Percentiles rank a stretch among this genome's conserved stretches.
These are phyloP conservation scores for Pleuronectes platessa DNA, from an alignment of 2,113 vertebrate species.

Conservation along the genomic window DNA sequence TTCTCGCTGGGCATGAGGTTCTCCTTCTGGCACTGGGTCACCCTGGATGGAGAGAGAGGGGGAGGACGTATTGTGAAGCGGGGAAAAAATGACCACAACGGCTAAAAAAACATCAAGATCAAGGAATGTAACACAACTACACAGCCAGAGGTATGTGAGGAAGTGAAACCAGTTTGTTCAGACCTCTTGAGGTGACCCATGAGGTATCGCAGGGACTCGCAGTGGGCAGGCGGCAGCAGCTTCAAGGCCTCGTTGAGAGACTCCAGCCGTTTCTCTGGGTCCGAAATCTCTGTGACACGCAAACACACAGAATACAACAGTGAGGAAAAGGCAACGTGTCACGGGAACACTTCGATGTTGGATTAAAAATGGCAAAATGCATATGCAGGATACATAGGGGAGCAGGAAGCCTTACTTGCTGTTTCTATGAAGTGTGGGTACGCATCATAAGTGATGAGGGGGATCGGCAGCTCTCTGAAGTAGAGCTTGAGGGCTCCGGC, in stretches of 20 bases:
- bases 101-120: not conserved
- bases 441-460: slow-evolving; percentile 97
- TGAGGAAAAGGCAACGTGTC: not conserved
- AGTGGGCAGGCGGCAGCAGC: slow-evolving; percentile 95
- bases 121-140: too few species aligned
- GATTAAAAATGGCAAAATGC: not conserved
- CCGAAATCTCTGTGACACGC: slow-evolving; percentile 86
- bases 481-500: slow-evolving; percentile 98
- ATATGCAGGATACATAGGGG: too few species aligned
- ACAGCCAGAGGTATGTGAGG: not conserved
- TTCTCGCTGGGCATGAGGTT: slow-evolving; percentile 96
- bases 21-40: slow-evolving; percentile 90
- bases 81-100: not conserved
- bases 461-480: slow-evolving; percentile 99
- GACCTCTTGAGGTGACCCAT: slow-evolving; percentile 99
- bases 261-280: slow-evolving; percentile 93
- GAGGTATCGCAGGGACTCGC: slow-evolving; percentile 95
- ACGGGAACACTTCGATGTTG: not conserved
- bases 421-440: slow-evolving; percentile 98
- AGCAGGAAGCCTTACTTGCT: slow-evolving; percentile 72
- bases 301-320: slow-evolving; percentile 5
- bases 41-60: slow-evolving; percentile 74
- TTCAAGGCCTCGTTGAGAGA: slow-evolving; percentile 94
- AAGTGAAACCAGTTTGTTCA: slow-evolving; percentile 5
- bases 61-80: not conserved